A percentile compares a stretch with the other conserved stretches of the same genome.
Evolutionary conservation across 2,888 invertebrate genomes (phyloP).

Genomic region (Harpagoxenus sublaevis): DNA sequence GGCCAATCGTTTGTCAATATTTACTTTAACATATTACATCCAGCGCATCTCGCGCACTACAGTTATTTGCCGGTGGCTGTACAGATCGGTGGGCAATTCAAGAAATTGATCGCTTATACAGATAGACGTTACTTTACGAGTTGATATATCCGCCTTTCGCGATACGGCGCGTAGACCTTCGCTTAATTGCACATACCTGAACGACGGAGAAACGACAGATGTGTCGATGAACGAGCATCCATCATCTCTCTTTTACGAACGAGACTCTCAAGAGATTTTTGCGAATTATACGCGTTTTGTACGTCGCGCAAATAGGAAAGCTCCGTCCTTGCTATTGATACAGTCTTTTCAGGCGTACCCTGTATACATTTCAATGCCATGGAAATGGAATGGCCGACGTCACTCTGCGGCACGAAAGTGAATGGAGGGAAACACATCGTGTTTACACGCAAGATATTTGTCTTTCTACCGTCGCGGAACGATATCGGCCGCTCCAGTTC

Average conservation of each 20-base stretch:
- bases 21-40: conserved; percentile 55
- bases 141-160: not conserved
- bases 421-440: conserved; percentile 25
- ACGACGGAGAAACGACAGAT: conserved; percentile 7
- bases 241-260: not conserved
- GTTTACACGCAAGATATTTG: conserved; percentile 50
- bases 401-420: conserved; percentile 44
- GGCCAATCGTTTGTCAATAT: conserved; percentile 67
- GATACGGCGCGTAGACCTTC: not conserved
- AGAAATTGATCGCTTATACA: conserved; percentile 29
- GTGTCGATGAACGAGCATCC: not conserved
- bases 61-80: conserved; percentile 53
- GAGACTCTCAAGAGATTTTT: not conserved
- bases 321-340: conserved; percentile 9
- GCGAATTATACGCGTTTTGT: conserved; percentile 9
- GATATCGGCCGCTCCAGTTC: conserved; percentile 7
- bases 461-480: conserved; percentile 15
- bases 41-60: conserved; percentile 35
- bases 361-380: conserved; percentile 46
- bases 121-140: conserved; percentile 1
- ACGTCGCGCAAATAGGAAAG: not conserved
- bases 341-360: conserved; percentile 11
- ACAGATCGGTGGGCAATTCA: conserved; percentile 5
- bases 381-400: conserved; percentile 48
- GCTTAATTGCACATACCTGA: not conserved